Conservation (phyloP, 2,888 invertebrate genomes). For the Sminthurinus aureus region DNA sequence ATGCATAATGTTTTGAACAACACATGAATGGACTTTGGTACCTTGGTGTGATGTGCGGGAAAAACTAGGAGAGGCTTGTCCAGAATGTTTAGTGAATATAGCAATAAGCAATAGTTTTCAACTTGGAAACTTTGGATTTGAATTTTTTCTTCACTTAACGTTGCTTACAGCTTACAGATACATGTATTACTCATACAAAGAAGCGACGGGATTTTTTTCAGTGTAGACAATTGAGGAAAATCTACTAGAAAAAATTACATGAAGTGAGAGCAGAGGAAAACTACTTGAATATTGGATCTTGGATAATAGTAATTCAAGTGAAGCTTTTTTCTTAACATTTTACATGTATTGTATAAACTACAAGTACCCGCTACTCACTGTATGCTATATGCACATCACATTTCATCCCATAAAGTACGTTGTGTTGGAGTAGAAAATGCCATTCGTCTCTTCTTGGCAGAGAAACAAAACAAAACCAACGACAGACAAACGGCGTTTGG, state of each 20-base stretch:
- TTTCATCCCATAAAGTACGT: constrained; percentile 27
- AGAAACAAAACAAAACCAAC: no score
- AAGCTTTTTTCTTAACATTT: background rate
- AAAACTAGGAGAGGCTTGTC: constrained; percentile 38
- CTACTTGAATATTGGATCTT: background rate
- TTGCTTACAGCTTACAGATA: no score
- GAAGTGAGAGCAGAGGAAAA: background rate
- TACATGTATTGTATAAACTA: background rate
- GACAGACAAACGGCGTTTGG: constrained; percentile 46
- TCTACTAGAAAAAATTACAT: background rate
- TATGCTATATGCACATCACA: no score
- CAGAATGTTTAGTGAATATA: constrained; percentile 29
- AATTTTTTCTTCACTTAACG: no score
- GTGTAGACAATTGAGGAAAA: constrained; percentile 1
- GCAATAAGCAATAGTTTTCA: background rate
- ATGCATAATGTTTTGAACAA: constrained; percentile 30
- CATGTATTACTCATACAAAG: background rate
- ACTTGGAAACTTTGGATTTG: no score
- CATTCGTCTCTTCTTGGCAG: background rate
- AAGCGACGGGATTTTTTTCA: background rate
- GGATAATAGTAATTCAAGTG: background rate
- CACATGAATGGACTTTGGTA: no score
- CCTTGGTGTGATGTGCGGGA: background rate
- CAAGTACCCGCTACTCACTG: no score
- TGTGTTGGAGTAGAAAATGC: background rate